Evolutionary conservation across 2,888 invertebrate species (phyloP).

Genomic region (Meghimatium bilineatum): DNA sequence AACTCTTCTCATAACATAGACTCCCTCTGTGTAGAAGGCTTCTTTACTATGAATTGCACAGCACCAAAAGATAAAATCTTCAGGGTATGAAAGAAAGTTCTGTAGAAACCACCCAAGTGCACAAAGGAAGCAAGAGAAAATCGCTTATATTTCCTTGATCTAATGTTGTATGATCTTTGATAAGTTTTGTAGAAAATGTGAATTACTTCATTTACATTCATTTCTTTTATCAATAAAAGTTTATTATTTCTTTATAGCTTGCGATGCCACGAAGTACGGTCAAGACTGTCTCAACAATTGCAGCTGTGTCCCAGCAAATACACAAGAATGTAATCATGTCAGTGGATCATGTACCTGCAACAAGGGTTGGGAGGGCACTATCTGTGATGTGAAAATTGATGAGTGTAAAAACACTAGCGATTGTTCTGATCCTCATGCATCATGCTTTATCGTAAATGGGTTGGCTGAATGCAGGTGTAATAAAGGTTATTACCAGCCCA

Average conservation of each 20-base stretch:
- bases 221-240: not conserved
- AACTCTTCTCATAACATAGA: no score
- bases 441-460: slow-evolving; percentile 44
- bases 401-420: slow-evolving; percentile 9
- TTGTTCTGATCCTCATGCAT: slow-evolving; percentile 24
- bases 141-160: no score
- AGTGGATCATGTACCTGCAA: slow-evolving; percentile 52
- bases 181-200: no score
- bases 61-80: no score
- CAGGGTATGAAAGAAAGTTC: no score
- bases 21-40: no score
- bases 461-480: slow-evolving; percentile 48
- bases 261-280: slow-evolving; percentile 43
- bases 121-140: no score
- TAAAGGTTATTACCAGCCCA: slow-evolving; percentile 11
- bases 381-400: slow-evolving; percentile 19
- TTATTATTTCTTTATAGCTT: slow-evolving; percentile 29
- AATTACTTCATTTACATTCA: no score
- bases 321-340: slow-evolving; percentile 45
- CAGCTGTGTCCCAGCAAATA: slow-evolving; percentile 43
- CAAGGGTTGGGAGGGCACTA: slow-evolving; percentile 47
- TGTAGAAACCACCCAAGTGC: no score
- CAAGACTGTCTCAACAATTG: slow-evolving; percentile 39
- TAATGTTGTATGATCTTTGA: no score
- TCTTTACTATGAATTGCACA: no score